Conservation (phyloP, 2,797 vertebrate species). For the Sphenodon punctatus region DNA sequence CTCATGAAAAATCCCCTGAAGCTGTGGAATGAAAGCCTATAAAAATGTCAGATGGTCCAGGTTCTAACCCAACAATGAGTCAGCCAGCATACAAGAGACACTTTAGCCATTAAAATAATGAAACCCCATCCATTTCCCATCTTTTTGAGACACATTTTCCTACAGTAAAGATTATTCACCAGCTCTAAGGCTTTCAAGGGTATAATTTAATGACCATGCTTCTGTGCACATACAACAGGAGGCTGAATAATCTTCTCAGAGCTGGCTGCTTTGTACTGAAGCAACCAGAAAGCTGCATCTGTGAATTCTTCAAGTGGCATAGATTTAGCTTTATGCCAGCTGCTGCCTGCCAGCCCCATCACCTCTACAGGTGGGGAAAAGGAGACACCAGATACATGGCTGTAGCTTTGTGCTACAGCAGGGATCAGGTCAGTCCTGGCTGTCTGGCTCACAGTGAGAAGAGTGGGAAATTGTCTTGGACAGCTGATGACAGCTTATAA, state of each 20-base stretch:
- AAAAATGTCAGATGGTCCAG: neutral
- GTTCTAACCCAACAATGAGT: neutral
- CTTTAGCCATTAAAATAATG: neutral
- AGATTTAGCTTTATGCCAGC: neutral
- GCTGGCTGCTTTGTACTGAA: neutral
- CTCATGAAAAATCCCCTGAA: neutral
- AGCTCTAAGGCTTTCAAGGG: neutral
- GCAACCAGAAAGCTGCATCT: neutral
- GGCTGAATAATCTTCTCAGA: neutral
- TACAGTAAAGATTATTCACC: neutral
- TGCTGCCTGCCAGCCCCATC: too few relatives aligned
- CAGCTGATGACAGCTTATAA: too few relatives aligned
- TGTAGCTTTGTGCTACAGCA: too few relatives aligned
- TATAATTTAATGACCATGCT: neutral
- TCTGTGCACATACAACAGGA: neutral
- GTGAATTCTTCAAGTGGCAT: neutral
- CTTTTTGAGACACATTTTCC: neutral
- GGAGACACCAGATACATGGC: neutral
- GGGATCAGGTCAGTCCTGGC: too few relatives aligned
- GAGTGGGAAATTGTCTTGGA: neutral
- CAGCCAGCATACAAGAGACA: neutral
- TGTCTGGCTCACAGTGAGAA: neutral
- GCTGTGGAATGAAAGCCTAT: neutral
- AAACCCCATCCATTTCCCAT: neutral
- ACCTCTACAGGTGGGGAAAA: neutral